phyloP scores from a whole-genome alignment of 2,888 invertebrate genomes.

The Druceiella hillmani region DNA sequence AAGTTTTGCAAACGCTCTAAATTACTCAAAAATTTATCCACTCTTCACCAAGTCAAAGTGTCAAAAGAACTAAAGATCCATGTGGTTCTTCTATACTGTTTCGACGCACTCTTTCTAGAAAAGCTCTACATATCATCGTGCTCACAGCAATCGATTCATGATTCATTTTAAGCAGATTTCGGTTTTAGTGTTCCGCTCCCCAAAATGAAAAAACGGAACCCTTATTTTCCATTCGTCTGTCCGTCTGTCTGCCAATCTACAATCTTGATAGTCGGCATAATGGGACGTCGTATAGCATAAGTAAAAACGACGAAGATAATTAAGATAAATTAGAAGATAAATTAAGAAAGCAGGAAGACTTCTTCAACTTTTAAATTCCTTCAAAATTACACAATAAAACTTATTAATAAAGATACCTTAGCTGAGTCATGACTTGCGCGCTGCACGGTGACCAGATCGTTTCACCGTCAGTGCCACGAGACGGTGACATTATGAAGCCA shows the following conservation, averaged over 20 bases:
- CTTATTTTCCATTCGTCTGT: not conserved
- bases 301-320: not conserved
- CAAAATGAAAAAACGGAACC: too few relatives aligned
- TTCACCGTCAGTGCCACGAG: conserved; percentile 71
- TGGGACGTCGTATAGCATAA: not conserved
- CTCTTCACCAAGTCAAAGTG: too few relatives aligned
- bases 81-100: too few relatives aligned
- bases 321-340: too few relatives aligned
- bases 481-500: conserved; percentile 79
- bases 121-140: too few relatives aligned
- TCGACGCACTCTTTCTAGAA: too few relatives aligned
- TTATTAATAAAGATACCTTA: conserved; percentile 42
- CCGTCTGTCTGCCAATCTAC: not conserved
- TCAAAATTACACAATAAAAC: conserved; percentile 8
- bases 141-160: too few relatives aligned
- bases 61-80: too few relatives aligned
- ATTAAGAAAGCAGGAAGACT: conserved; percentile 7
- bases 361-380: conserved; percentile 7
- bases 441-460: conserved; percentile 75
- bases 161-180: too few relatives aligned
- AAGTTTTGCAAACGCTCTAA: too few relatives aligned
- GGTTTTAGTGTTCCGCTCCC: too few relatives aligned
- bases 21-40: too few relatives aligned
- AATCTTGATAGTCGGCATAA: not conserved
- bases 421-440: conserved; percentile 55